These are phyloP conservation scores for Actenoides lindsayi DNA, from an alignment of 2,113 vertebrate genomes.

Conservation along the genomic window DNA sequence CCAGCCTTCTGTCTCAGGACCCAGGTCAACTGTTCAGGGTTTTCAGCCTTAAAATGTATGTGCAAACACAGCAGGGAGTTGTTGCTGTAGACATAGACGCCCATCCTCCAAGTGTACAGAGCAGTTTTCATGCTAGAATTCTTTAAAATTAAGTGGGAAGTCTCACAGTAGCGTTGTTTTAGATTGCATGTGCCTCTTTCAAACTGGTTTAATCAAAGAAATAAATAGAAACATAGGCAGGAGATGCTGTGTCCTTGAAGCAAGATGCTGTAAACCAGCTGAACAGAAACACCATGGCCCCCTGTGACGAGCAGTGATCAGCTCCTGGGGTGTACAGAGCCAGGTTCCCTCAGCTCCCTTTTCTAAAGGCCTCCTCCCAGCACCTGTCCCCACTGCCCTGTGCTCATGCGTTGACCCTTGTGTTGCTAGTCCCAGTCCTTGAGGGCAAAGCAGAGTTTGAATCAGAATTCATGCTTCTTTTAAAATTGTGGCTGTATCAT, in stretches of 20 bases:
- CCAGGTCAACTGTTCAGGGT: background rate
- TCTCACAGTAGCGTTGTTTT: background rate
- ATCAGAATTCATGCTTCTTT: background rate
- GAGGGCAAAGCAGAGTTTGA: background rate
- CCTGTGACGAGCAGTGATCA: accelerated
- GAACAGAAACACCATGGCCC: background rate
- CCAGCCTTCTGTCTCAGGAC: background rate
- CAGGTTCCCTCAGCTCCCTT: background rate
- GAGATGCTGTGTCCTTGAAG: background rate
- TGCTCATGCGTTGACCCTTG: accelerated
- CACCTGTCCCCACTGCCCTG: accelerated
- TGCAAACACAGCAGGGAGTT: background rate
- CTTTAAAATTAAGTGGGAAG: background rate
- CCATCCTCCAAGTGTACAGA: background rate
- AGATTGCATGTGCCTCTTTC: background rate
- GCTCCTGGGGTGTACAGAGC: background rate
- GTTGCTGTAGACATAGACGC: background rate
- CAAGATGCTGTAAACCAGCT: background rate
- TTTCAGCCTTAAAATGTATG: background rate
- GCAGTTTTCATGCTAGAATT: background rate
- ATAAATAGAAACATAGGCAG: background rate
- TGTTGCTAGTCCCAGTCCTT: accelerated
- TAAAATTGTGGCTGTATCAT: background rate
- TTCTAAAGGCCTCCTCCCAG: background rate
- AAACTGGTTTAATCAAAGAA: background rate